Percentiles rank a stretch among this genome's conserved stretches.
These are phyloP conservation scores for Acromyrmex charruanus DNA, from an alignment of 1,140 invertebrate genomes.

Conservation along the genomic window DNA sequence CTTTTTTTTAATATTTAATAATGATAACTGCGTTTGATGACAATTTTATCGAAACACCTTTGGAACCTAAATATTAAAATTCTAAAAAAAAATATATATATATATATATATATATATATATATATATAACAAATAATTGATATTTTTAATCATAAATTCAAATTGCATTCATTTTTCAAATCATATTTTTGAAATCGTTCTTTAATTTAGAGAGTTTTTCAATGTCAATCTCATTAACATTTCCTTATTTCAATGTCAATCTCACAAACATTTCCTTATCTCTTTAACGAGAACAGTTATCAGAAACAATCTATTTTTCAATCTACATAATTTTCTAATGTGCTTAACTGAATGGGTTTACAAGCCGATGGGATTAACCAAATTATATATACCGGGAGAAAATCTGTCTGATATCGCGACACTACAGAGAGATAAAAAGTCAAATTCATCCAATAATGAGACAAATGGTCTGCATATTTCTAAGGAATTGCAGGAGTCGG, in stretches of 20 bases:
- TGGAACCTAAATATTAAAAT: not conserved
- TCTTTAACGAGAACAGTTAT: constrained; percentile 71
- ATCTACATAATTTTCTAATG: constrained; percentile 92
- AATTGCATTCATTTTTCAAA: constrained; percentile 3
- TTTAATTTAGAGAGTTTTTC: not conserved
- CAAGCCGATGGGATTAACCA: constrained; percentile 91
- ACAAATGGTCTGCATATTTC: constrained; percentile 1
- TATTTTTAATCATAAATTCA: not conserved
- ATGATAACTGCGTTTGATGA: not conserved
- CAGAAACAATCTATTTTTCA: constrained; percentile 83
- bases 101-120: no score
- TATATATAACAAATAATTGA: not conserved
- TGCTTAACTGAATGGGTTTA: constrained; percentile 93
- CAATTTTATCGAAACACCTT: not conserved
- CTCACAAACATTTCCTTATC: constrained; percentile 29
- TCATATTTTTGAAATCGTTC: not conserved
- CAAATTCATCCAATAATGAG: not conserved
- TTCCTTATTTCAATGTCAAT: constrained; percentile 35
- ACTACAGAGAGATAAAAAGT: constrained; percentile 34
- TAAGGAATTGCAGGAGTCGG: constrained; percentile 81
- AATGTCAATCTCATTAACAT: not conserved
- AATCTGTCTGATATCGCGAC: constrained; percentile 83
- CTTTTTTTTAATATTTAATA: constrained; percentile 68
- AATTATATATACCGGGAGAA: constrained; percentile 93
- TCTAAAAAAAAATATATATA: no score